phyloP scores from a whole-genome alignment of 2,113 vertebrate species.

The Hydropotes inermis region DNA sequence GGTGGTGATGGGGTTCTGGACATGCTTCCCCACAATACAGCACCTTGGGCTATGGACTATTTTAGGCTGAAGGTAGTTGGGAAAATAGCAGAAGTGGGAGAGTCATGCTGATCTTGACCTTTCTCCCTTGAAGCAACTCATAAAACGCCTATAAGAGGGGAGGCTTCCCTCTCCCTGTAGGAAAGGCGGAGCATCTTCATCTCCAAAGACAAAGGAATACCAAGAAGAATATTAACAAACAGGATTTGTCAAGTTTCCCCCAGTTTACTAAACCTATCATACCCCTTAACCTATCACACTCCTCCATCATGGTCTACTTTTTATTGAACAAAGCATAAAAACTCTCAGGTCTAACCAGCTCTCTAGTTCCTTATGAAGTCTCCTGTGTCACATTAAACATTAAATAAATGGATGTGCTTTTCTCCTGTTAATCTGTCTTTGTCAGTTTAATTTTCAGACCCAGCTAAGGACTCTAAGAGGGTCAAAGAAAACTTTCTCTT shows the following conservation, averaged over 20 bases:
- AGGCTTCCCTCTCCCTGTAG: background rate
- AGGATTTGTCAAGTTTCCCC: background rate
- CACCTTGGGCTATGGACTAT: background rate
- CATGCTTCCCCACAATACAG: rapidly evolving
- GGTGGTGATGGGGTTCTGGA: background rate
- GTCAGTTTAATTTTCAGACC: background rate
- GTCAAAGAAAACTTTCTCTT: background rate
- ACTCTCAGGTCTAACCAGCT: background rate
- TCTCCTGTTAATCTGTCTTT: background rate
- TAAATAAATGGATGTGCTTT: background rate
- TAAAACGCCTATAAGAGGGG: background rate
- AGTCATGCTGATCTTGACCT: background rate
- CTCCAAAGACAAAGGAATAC: background rate
- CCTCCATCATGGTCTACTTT: background rate
- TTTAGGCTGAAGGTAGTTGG: background rate
- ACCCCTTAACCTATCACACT: background rate
- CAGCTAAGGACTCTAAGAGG: background rate
- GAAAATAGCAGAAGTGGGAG: background rate
- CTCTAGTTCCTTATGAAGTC: background rate
- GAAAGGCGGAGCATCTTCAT: background rate
- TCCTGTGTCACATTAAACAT: background rate
- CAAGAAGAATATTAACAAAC: background rate
- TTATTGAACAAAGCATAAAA: background rate
- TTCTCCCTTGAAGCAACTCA: background rate
- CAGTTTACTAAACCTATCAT: background rate